Percentiles rank a stretch among this genome's conserved stretches.
Evolutionary conservation across 1,140 invertebrate species (phyloP).

Genomic region (Lepidurus apus): DNA sequence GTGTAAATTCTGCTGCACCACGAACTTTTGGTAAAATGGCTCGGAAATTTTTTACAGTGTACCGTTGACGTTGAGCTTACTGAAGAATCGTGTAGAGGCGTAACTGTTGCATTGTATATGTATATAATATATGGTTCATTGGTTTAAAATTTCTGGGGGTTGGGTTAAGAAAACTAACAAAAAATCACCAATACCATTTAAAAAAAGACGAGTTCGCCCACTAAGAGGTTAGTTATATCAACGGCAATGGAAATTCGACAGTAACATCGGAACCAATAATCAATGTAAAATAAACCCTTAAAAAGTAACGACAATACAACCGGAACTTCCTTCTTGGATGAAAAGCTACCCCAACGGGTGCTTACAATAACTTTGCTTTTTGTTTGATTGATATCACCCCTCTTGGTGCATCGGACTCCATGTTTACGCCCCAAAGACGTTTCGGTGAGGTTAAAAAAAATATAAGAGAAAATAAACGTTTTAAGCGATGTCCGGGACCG

Average conservation of each 20-base stretch:
- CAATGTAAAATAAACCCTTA: conserved; percentile 6
- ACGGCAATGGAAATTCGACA: background rate
- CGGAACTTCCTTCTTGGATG: conserved; percentile 2
- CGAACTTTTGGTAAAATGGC: too few relatives aligned
- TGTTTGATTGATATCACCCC: conserved; percentile 19
- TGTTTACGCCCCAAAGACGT: conserved; percentile 10
- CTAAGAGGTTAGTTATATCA: background rate
- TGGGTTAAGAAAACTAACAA: background rate
- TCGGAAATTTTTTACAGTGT: too few relatives aligned
- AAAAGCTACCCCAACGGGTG: background rate
- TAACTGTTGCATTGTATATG: too few relatives aligned
- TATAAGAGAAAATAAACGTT: background rate
- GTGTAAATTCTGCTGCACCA: too few relatives aligned
- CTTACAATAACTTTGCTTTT: conserved; percentile 16
- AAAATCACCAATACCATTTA: too few relatives aligned
- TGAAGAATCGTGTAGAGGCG: too few relatives aligned
- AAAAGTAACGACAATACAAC: conserved; percentile 6
- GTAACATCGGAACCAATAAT: conserved; percentile 5
- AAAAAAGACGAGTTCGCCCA: background rate
- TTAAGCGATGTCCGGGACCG: conserved; percentile 13
- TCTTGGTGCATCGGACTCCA: background rate
- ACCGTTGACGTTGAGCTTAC: too few relatives aligned
- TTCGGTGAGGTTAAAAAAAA: background rate
- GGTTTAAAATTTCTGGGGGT: background rate
- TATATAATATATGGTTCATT: too few relatives aligned